phyloP scores from a whole-genome alignment of 2,888 invertebrate species.

The Odontomyia ornata region DNA sequence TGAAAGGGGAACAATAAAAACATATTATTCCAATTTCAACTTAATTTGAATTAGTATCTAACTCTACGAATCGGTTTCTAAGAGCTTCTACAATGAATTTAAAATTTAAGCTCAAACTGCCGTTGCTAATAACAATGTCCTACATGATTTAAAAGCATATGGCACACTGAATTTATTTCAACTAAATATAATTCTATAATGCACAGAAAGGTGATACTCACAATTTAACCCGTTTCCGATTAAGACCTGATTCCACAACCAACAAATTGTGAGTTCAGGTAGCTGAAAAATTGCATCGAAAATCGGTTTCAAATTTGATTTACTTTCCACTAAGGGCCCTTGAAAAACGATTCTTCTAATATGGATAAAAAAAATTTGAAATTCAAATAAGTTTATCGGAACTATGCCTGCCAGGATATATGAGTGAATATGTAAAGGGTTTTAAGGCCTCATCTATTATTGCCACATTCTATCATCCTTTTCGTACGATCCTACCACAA shows the following conservation, averaged over 20 bases:
- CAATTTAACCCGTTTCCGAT: no score
- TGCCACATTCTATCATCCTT: constrained; percentile 25
- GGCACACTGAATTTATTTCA: no score
- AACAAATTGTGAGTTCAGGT: constrained; percentile 46
- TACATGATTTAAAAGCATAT: no score
- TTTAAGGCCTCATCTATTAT: neutral
- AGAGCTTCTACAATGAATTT: no score
- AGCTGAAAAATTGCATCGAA: constrained; percentile 46
- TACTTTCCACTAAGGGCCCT: constrained; percentile 26
- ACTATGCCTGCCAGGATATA: neutral
- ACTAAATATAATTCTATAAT: no score
- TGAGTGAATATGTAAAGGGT: constrained; percentile 12
- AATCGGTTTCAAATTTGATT: constrained; percentile 36
- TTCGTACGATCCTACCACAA: constrained; percentile 34
- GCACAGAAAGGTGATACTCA: no score
- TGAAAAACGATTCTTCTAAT: neutral
- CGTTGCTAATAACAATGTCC: no score
- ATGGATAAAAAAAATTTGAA: constrained; percentile 44
- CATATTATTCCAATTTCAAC: no score
- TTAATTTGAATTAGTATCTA: no score
- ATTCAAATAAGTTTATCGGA: constrained; percentile 46
- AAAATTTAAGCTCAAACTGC: no score
- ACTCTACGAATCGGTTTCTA: no score
- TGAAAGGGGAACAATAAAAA: no score
- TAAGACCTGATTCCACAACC: neutral